Conservation (phyloP, 2,797 vertebrate genomes). For the Trematomus bernacchii region DNA sequence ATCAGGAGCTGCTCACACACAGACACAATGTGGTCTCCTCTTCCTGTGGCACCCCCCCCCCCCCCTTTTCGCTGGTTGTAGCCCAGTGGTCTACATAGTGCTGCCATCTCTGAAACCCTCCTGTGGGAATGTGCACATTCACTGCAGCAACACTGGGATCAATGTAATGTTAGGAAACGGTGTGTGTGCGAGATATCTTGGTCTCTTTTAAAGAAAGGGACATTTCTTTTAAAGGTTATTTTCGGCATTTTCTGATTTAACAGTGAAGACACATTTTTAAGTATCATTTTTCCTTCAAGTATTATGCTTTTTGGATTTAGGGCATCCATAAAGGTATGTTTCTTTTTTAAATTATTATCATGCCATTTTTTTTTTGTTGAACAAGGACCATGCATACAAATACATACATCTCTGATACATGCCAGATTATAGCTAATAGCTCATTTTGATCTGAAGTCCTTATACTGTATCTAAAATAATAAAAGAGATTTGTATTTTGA, state of each 20-base stretch:
- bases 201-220: background rate
- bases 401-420: no score
- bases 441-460: no score
- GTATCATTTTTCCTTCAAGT: no score
- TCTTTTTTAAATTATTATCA: background rate
- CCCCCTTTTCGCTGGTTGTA: slow-evolving; percentile 43
- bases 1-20: slow-evolving; percentile 33
- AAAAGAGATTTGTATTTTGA: no score
- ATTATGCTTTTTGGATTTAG: no score
- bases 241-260: background rate
- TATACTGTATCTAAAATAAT: no score
- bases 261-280: no score
- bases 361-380: background rate
- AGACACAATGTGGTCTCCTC: slow-evolving; percentile 58
- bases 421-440: no score
- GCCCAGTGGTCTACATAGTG: slow-evolving; percentile 64
- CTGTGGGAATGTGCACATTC: slow-evolving; percentile 38
- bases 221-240: background rate
- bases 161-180: background rate
- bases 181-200: background rate
- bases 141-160: background rate
- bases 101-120: slow-evolving; percentile 30
- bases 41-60: slow-evolving; percentile 43
- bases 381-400: background rate
- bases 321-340: no score